Percentiles rank a stretch among this genome's conserved stretches.
Evolutionary conservation across 1,140 invertebrate species (phyloP).

Genomic region (Bombus superbus): DNA sequence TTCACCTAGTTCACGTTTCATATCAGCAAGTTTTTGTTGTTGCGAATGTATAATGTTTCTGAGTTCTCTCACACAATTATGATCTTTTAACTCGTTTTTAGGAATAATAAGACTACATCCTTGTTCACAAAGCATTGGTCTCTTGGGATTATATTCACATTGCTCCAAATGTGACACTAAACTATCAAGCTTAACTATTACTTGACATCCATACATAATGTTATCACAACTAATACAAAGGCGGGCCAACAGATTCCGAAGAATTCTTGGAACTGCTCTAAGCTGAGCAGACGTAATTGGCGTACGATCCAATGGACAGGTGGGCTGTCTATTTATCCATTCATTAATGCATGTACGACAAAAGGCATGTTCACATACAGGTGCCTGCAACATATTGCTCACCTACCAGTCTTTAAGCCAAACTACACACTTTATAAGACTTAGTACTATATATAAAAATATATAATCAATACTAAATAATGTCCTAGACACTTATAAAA

Average conservation of each 20-base stretch:
- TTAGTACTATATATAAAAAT: background rate
- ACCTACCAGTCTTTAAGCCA: slow-evolving; percentile 72
- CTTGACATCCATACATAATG: slow-evolving; percentile 92
- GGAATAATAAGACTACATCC: slow-evolving; percentile 97
- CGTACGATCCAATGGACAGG: slow-evolving; percentile 96
- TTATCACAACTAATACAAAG: slow-evolving; percentile 96
- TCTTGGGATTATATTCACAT: slow-evolving; percentile 97
- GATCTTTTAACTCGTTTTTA: slow-evolving; percentile 96
- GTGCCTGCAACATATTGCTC: slow-evolving; percentile 88
- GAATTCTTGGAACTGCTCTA: slow-evolving; percentile 94
- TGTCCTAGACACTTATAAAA: background rate
- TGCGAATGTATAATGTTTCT: slow-evolving; percentile 92
- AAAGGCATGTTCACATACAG: slow-evolving; percentile 97
- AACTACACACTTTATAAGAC: slow-evolving; percentile 35
- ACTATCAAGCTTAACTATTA: slow-evolving; percentile 93
- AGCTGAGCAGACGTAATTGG: slow-evolving; percentile 93
- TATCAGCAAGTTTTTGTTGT: slow-evolving; percentile 92
- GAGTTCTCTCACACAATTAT: slow-evolving; percentile 96
- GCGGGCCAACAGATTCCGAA: slow-evolving; percentile 94
- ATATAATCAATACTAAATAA: background rate
- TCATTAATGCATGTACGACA: slow-evolving; percentile 96
- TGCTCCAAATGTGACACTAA: slow-evolving; percentile 92
- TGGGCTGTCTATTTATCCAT: slow-evolving; percentile 96
- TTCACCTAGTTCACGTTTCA: slow-evolving; percentile 93
- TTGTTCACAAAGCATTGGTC: slow-evolving; percentile 95